Conservation (phyloP, 2,113 vertebrate species). For the Limnothrissa miodon region DNA sequence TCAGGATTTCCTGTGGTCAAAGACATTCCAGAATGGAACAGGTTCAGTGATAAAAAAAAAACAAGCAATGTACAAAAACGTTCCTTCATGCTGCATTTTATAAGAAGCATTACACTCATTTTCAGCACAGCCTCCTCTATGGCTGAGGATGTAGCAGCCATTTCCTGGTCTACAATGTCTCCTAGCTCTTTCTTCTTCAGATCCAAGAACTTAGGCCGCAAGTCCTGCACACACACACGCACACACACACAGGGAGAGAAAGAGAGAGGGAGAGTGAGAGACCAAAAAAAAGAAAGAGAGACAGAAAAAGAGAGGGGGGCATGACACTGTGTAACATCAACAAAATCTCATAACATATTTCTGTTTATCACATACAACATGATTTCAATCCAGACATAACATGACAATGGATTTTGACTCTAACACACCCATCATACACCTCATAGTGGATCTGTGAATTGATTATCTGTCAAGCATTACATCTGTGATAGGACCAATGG, state of each 20-base stretch:
- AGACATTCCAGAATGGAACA: not conserved
- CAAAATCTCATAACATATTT: not conserved
- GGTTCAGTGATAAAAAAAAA: not conserved
- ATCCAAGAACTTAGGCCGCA: conserved; percentile 81
- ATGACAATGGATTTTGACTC: too few relatives aligned
- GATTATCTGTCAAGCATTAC: not conserved
- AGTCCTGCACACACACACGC: conserved; percentile 66
- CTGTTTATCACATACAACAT: not conserved
- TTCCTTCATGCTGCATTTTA: not conserved
- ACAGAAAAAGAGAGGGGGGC: too few relatives aligned
- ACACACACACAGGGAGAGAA: not conserved
- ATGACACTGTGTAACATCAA: too few relatives aligned
- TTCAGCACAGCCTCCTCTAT: conserved; percentile 83
- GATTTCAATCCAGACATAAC: too few relatives aligned
- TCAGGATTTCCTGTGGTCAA: conserved; percentile 84
- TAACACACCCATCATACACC: too few relatives aligned
- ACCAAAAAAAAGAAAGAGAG: not conserved
- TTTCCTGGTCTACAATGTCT: conserved; percentile 91
- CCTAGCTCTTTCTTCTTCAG: conserved; percentile 86
- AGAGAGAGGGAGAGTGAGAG: not conserved
- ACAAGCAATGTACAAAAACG: not conserved
- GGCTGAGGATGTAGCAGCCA: conserved; percentile 82
- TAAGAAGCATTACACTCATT: conserved; percentile 78
- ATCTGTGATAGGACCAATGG: not conserved
- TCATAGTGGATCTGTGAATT: not conserved